Evolutionary conservation across 2,888 invertebrate genomes (phyloP).

Genomic region (Odiellus spinosus): DNA sequence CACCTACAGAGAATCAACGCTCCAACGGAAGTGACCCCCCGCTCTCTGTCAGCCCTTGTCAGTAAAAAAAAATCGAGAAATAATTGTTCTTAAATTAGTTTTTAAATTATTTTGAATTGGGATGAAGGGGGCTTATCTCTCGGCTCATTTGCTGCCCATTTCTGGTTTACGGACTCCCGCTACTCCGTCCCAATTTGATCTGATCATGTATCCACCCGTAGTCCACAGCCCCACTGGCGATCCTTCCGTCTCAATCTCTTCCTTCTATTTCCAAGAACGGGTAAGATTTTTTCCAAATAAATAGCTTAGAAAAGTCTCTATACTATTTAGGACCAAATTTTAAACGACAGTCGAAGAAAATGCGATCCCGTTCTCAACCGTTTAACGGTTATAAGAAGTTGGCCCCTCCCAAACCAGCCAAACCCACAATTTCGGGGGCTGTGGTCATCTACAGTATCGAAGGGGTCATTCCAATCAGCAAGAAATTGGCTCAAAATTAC

Average conservation of each 20-base stretch:
- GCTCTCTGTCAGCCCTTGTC: conserved; percentile 60
- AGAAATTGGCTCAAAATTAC: conserved; percentile 67
- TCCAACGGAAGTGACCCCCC: conserved; percentile 46
- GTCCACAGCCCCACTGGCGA: conserved; percentile 32
- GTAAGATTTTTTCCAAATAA: too few species aligned
- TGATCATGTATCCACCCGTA: conserved; percentile 20
- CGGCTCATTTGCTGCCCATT: conserved; percentile 22
- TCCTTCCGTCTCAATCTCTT: conserved; percentile 43
- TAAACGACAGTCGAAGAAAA: too few species aligned
- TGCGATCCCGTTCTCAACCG: too few species aligned
- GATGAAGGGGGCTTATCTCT: conserved; percentile 34
- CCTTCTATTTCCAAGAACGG: conserved; percentile 64
- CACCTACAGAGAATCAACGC: conserved; percentile 29
- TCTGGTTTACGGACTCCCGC: conserved; percentile 15
- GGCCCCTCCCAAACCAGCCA: too few species aligned
- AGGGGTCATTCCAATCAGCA: conserved; percentile 58
- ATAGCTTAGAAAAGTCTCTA: too few species aligned
- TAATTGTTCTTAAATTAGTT: too few species aligned
- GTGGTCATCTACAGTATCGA: conserved; percentile 47
- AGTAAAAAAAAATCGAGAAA: too few species aligned
- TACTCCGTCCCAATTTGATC: conserved; percentile 18
- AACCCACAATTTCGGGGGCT: conserved; percentile 34
- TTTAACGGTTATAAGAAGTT: too few species aligned
- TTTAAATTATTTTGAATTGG: too few species aligned
- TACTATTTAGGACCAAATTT: too few species aligned